These are phyloP conservation scores for Antennarius striatus DNA, from an alignment of 2,113 vertebrate genomes.

Conservation along the genomic window DNA sequence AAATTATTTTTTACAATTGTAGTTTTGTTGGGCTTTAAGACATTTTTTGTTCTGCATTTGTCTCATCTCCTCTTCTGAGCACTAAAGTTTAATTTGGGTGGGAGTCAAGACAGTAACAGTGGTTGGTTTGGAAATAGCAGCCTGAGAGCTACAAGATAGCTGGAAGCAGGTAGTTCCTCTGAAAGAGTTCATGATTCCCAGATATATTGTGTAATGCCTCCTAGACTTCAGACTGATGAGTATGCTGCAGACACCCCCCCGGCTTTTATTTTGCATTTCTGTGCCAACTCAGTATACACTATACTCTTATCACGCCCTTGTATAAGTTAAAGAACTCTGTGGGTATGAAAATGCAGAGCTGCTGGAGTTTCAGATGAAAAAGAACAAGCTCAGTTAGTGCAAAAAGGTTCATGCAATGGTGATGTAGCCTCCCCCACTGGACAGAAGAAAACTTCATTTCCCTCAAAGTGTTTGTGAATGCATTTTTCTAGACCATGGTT, in stretches of 20 bases:
- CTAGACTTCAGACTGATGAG: slow-evolving; percentile 19
- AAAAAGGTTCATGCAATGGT: too few relatives aligned
- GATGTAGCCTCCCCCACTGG: not conserved
- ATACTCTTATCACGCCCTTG: not conserved
- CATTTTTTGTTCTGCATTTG: not conserved
- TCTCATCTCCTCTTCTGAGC: not conserved
- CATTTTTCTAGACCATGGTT: too few relatives aligned
- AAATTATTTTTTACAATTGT: not conserved
- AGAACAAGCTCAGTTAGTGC: not conserved
- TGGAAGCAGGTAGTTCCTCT: slow-evolving; percentile 13
- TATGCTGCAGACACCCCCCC: slow-evolving; percentile 5
- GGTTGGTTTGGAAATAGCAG: slow-evolving; percentile 19
- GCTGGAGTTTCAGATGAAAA: not conserved
- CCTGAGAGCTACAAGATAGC: slow-evolving; percentile 3
- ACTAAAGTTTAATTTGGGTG: slow-evolving; percentile 2
- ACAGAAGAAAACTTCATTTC: not conserved
- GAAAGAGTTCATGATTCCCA: too few relatives aligned
- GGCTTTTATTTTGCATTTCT: not conserved
- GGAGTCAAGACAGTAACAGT: slow-evolving; percentile 20
- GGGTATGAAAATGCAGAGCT: not conserved
- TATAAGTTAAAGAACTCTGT: not conserved
- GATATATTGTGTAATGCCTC: too few relatives aligned
- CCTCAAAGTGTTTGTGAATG: not conserved
- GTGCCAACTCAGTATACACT: not conserved
- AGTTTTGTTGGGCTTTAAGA: not conserved